Conservation (phyloP, 2,113 vertebrate genomes). For the Gymnocephalus cernua region DNA sequence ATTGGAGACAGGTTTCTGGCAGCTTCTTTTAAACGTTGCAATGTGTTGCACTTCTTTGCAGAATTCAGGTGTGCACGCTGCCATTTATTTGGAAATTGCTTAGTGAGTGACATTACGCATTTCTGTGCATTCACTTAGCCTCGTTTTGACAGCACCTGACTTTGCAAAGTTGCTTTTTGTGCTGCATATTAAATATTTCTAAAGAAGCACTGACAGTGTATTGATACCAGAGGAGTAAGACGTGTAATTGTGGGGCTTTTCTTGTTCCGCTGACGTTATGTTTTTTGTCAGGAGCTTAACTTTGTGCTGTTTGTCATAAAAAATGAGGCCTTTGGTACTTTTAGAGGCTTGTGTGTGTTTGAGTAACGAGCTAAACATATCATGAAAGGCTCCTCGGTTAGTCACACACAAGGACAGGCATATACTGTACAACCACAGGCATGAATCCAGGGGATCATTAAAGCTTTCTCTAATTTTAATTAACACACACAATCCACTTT, state of each 20-base stretch:
- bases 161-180: slow-evolving; percentile 49
- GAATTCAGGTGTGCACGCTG: slow-evolving; percentile 16
- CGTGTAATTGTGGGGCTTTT: slow-evolving; percentile 41
- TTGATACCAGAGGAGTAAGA: slow-evolving; percentile 36
- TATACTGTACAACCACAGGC: slow-evolving; percentile 44
- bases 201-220: slow-evolving; percentile 38
- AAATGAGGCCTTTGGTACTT: slow-evolving; percentile 53
- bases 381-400: slow-evolving; percentile 21
- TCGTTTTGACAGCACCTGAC: slow-evolving; percentile 60
- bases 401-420: slow-evolving; percentile 19
- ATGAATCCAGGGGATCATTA: slow-evolving; percentile 47
- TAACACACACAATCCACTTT: slow-evolving; percentile 47
- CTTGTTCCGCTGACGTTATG: slow-evolving; percentile 54
- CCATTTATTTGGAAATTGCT: slow-evolving; percentile 53
- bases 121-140: slow-evolving; percentile 46
- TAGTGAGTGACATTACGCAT: slow-evolving; percentile 51
- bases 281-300: slow-evolving; percentile 60
- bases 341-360: slow-evolving; percentile 41
- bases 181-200: slow-evolving; percentile 58
- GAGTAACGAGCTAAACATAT: slow-evolving; percentile 59
- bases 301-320: slow-evolving; percentile 59
- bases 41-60: slow-evolving; percentile 16
- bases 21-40: slow-evolving; percentile 42
- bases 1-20: slow-evolving; percentile 59
- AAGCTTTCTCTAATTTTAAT: slow-evolving; percentile 61